These are phyloP conservation scores for Drosophila lowei DNA, from an alignment of 1,140 invertebrate species.

Conservation along the genomic window DNA sequence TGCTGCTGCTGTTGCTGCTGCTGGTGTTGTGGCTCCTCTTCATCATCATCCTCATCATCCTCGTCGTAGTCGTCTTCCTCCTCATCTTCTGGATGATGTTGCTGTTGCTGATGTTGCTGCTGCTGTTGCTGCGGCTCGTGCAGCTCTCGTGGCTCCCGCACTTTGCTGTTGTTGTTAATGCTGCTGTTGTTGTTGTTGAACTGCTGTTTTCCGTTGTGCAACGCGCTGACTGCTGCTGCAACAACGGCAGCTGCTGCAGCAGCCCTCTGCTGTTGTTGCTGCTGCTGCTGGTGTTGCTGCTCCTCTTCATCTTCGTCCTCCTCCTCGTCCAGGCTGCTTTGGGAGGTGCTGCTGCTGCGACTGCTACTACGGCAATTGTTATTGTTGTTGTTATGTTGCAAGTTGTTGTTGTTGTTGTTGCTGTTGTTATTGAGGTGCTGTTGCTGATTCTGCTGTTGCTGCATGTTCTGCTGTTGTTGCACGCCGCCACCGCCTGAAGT, in stretches of 20 bases:
- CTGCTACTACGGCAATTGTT: conserved; percentile 34
- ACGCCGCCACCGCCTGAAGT: conserved; percentile 5
- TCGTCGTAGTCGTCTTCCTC: conserved; percentile 53
- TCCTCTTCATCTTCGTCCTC: conserved; percentile 41
- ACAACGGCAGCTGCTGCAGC: conserved; percentile 64
- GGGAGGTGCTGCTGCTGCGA: conserved; percentile 51
- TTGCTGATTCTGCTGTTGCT: conserved; percentile 50
- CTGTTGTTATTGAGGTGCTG: conserved; percentile 23
- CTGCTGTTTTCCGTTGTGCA: conserved; percentile 68
- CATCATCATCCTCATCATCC: conserved; percentile 56
- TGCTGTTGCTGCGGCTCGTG: conserved; percentile 25
- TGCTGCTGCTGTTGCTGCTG: conserved; percentile 39
- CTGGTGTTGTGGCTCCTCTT: conserved; percentile 36
- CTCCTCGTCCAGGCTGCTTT: conserved; percentile 53
- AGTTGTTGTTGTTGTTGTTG: conserved; percentile 25
- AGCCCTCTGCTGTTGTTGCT: conserved; percentile 49
- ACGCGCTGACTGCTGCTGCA: conserved; percentile 60
- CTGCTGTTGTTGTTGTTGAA: conserved; percentile 40
- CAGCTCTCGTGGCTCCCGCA: conserved; percentile 7
- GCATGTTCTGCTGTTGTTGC: conserved; percentile 41
- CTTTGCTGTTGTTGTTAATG: conserved; percentile 27
- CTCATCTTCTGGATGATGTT: conserved; percentile 49
- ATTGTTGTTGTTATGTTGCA: conserved; percentile 34
- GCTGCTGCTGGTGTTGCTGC: conserved; percentile 29
- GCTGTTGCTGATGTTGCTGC: conserved; percentile 32